phyloP scores from a whole-genome alignment of 2,888 invertebrate genomes.

The Drosophila nigricruria region DNA sequence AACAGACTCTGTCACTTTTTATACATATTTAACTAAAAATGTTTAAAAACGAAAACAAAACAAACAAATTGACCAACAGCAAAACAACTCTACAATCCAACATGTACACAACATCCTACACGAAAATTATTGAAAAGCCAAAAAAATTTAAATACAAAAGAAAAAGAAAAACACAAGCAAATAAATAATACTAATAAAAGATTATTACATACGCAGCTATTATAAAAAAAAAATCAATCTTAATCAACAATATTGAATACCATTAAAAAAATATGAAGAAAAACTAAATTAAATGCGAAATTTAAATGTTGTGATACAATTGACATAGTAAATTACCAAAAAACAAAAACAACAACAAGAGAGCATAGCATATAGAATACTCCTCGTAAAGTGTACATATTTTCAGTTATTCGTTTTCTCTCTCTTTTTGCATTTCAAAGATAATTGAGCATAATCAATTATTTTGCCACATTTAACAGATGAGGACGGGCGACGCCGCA shows the following conservation, averaged over 20 bases:
- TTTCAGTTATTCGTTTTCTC: conserved; percentile 24
- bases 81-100: conserved; percentile 47
- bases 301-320: conserved; percentile 78
- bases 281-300: conserved; percentile 49
- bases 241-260: conserved; percentile 48
- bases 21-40: conserved; percentile 56
- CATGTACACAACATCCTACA: conserved; percentile 40
- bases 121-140: conserved; percentile 43
- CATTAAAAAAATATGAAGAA: conserved; percentile 10
- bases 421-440: conserved; percentile 57
- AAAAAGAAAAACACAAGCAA: conserved; percentile 21
- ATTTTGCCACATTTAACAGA: conserved; percentile 78
- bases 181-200: conserved; percentile 27
- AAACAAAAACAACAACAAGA: conserved; percentile 7
- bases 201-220: conserved; percentile 41
- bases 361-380: conserved; percentile 16
- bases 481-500: conserved; percentile 34
- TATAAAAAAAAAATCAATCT: conserved; percentile 30
- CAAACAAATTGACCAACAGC: conserved; percentile 32
- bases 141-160: conserved; percentile 21
- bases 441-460: conserved; percentile 79
- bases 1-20: conserved; percentile 73
- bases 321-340: conserved; percentile 43
- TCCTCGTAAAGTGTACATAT: background rate
- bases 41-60: conserved; percentile 4